Evolutionary conservation across 2,113 vertebrate genomes (phyloP), one percentile per base, ranked within the genome.

Genomic region (Sinocyclocheilus anshuiensis): DNA sequence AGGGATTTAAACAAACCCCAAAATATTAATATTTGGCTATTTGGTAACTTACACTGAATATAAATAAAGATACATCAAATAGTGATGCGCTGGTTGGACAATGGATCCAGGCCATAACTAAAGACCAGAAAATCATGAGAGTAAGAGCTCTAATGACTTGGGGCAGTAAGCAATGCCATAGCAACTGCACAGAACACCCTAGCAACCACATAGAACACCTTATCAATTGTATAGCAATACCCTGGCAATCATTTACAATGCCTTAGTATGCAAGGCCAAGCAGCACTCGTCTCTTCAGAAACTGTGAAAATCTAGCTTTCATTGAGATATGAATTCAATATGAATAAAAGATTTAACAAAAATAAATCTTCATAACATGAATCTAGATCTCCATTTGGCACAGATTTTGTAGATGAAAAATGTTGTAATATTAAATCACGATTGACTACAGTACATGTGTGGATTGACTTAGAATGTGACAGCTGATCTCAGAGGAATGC

Each of bases 391-490:
- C 48, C 24, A 18, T 77, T 77, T 77, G 8, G 76, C 48, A 20
- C 76, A 77, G 48, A 55, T 77, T 11, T 12, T 7, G 13, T 55
- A 55, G 24, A 77, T 77, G 8, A 20, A 55, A 6, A 2, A 29
- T 77, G 48, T 55, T 77, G 26, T 77, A 20, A 55, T 77, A 77
- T 77, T 55, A 77, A 77, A 33, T 77, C 50, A 77, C 0, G 57
- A 61, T 61, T 77, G 48, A 53, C 76, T 77, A 22, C 50, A 53
- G 50, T 59, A 59, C 55, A 59, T 59, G 55, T 48, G 48, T 24
- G 48, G n/a, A 48, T 15, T 53, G 45, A 29, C 13, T 29, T 29
- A 53, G 13, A 11, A 50, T 50, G n/a, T 77, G 22, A 48, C 72
- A 12, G 22, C 39, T 15, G 72, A 42, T 77, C 13, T 77, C 11